Percentiles rank a stretch among this genome's conserved stretches.
phyloP scores from a whole-genome alignment of 2,888 invertebrate species.

The Chrysomela aeneicollis region DNA sequence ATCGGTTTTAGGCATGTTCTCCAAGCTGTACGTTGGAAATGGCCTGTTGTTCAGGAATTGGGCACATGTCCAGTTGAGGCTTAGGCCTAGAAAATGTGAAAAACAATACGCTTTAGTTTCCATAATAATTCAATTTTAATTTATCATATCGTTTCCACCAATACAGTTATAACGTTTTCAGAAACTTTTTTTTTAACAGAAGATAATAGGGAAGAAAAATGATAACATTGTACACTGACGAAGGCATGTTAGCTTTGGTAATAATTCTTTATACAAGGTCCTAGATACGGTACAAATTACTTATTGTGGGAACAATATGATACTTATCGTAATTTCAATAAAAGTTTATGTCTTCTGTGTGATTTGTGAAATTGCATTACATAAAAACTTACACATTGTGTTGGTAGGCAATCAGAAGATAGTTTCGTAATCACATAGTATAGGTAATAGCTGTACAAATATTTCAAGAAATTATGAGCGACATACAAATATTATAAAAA shows the following conservation, averaged over 20 bases:
- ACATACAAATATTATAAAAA: no score
- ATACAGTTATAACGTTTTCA: no score
- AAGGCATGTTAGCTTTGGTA: no score
- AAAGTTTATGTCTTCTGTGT: slow-evolving; percentile 21
- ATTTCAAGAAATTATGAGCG: no score
- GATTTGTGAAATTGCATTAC: slow-evolving; percentile 34
- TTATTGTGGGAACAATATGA: slow-evolving; percentile 30
- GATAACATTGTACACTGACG: no score
- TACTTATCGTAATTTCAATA: slow-evolving; percentile 29
- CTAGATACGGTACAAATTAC: not conserved
- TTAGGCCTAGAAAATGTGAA: slow-evolving; percentile 49
- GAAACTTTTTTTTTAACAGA: no score
- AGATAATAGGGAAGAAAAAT: no score
- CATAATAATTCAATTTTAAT: no score
- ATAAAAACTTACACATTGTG: slow-evolving; percentile 24
- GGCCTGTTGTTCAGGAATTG: slow-evolving; percentile 60
- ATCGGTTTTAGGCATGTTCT: slow-evolving; percentile 69
- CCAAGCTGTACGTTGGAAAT: slow-evolving; percentile 66
- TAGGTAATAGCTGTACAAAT: not conserved
- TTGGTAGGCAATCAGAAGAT: slow-evolving; percentile 28
- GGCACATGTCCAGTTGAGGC: slow-evolving; percentile 51
- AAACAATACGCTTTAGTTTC: not conserved
- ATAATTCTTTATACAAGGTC: not conserved
- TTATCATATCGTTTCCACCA: no score
- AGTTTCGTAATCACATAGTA: not conserved